Conservation (phyloP, 2,113 vertebrate species). For the Dasyurus viverrinus region DNA sequence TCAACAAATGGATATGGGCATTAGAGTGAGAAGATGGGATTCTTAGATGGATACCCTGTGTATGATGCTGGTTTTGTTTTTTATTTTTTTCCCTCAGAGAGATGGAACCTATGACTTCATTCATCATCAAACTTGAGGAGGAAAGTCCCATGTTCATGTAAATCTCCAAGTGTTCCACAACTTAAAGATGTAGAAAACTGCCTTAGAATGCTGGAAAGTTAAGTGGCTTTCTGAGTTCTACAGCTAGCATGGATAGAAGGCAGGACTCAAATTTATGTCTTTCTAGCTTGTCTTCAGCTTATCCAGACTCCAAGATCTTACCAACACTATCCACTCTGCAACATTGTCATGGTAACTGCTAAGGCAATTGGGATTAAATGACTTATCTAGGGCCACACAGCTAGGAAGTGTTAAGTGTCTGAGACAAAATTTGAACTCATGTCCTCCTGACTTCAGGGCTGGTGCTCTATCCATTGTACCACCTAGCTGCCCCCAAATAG, state of each 20-base stretch:
- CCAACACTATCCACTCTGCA: not conserved
- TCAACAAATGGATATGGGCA: not conserved
- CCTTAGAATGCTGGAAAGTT: not conserved
- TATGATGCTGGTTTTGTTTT: not conserved
- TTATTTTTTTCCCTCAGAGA: not conserved
- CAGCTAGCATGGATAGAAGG: not conserved
- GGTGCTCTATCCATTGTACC: too few relatives aligned
- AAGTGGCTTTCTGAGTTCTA: not conserved
- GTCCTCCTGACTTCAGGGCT: too few relatives aligned
- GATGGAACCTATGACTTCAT: not conserved
- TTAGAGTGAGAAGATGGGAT: not conserved
- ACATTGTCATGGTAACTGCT: not conserved
- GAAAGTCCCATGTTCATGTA: not conserved
- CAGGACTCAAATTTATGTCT: conserved; percentile 18
- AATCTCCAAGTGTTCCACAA: not conserved
- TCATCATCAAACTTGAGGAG: not conserved
- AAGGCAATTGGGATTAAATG: too few relatives aligned
- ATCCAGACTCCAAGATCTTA: not conserved
- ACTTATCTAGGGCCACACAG: too few relatives aligned
- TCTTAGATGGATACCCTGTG: not conserved
- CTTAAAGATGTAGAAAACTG: not conserved
- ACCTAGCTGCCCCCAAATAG: too few relatives aligned
- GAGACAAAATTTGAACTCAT: too few relatives aligned
- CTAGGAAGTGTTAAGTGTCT: too few relatives aligned
- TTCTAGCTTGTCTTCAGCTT: not conserved